These are phyloP conservation scores for Harpagifer antarcticus DNA, from an alignment of 2,797 vertebrate genomes.

Conservation along the genomic window DNA sequence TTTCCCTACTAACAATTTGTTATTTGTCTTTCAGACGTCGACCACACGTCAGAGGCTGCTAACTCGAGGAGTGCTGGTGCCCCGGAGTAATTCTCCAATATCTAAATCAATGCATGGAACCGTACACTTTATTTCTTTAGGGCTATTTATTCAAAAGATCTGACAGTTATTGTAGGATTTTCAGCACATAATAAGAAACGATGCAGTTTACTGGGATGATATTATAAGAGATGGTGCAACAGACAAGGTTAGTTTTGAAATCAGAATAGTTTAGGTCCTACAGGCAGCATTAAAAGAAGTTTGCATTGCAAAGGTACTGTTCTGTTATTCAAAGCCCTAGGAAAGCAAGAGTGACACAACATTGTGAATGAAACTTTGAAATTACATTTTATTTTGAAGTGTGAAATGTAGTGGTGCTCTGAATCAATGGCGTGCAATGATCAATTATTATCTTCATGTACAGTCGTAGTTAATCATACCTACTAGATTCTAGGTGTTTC, in stretches of 20 bases:
- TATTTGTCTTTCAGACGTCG: conserved; percentile 65
- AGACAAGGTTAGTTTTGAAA: background rate
- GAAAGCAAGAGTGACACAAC: background rate
- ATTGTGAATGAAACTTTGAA: background rate
- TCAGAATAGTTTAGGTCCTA: background rate
- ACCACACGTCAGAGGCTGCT: conserved; percentile 47
- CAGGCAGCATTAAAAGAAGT: background rate
- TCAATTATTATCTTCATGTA: too few relatives aligned
- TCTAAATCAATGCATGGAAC: conserved; percentile 22
- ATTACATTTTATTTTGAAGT: background rate
- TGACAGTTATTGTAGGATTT: background rate
- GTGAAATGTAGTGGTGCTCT: background rate
- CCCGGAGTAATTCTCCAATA: conserved; percentile 52
- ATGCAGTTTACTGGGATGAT: background rate
- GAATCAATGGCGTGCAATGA: too few relatives aligned
- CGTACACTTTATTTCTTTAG: background rate
- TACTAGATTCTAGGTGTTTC: too few relatives aligned
- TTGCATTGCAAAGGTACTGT: background rate
- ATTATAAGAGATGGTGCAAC: too few relatives aligned
- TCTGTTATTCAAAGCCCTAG: background rate
- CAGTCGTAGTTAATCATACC: too few relatives aligned
- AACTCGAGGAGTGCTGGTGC: conserved; percentile 33
- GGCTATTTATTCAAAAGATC: background rate
- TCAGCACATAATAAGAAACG: background rate
- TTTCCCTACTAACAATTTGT: background rate